Evolutionary conservation across 2,888 invertebrate species (phyloP).

Genomic region (Sarcophaga rosellei): DNA sequence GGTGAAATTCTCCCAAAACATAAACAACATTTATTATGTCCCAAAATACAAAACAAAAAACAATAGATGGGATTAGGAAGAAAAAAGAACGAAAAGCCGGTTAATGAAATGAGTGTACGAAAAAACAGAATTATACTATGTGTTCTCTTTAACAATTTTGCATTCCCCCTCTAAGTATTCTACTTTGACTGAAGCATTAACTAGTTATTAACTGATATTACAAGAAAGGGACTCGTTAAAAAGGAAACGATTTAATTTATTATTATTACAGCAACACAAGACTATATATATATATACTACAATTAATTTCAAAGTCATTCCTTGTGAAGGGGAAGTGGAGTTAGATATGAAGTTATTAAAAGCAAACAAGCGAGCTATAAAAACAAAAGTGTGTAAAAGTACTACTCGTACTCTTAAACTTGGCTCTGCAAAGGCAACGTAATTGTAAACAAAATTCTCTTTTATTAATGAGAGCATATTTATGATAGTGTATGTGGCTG

Average conservation of each 20-base stretch:
- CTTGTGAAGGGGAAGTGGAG: fast-evolving
- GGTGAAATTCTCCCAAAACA: slow-evolving; percentile 42
- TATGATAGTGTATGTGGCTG: no score
- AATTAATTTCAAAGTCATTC: no score
- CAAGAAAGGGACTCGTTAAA: slow-evolving; percentile 59
- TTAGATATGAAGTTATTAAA: no score
- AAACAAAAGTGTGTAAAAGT: no score
- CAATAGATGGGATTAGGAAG: background rate
- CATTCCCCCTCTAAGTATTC: background rate
- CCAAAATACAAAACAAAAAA: background rate
- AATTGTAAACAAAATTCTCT: no score
- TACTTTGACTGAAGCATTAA: slow-evolving; percentile 35
- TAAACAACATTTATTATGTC: slow-evolving; percentile 41
- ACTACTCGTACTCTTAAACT: no score
- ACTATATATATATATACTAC: no score
- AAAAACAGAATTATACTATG: background rate
- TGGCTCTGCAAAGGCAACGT: no score
- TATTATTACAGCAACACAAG: slow-evolving; percentile 21
- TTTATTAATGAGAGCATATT: no score
- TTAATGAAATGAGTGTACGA: slow-evolving; percentile 38
- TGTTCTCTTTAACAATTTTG: background rate
- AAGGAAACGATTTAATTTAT: slow-evolving; percentile 57
- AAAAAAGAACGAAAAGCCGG: slow-evolving; percentile 53
- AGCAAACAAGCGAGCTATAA: no score
- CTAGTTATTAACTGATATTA: slow-evolving; percentile 53